Percentiles rank a stretch among this genome's conserved stretches.
Conservation (phyloP, 92 coral and sea anemone species). For the Porites divaricata region DNA sequence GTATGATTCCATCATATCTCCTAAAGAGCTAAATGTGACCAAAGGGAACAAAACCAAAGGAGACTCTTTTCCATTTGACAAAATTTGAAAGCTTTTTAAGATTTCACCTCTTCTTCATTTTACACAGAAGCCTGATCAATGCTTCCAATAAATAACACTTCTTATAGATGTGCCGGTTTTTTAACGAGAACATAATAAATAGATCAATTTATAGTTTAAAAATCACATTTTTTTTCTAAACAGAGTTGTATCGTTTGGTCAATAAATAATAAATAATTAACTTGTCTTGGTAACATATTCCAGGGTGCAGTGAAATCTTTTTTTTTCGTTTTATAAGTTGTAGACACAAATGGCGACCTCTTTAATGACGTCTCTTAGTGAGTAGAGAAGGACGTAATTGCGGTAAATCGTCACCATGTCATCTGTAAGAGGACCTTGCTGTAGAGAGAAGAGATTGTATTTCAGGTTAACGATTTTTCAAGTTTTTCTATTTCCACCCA, state of each 20-base stretch:
- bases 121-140: neutral
- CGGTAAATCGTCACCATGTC: constrained; percentile 38
- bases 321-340: neutral
- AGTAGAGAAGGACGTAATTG: constrained; percentile 16
- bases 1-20: too few species aligned
- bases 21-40: neutral
- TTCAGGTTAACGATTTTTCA: too few species aligned
- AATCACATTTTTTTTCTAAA: neutral
- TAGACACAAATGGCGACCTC: constrained; percentile 9
- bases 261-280: neutral
- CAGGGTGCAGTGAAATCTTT: neutral
- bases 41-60: neutral
- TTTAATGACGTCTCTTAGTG: constrained; percentile 18
- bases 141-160: neutral
- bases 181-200: neutral
- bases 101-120: neutral
- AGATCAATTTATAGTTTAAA: neutral
- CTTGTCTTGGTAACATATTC: neutral
- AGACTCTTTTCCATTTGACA: neutral
- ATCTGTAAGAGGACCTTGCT: constrained; percentile 18
- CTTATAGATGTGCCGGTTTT: too few species aligned
- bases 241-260: neutral
- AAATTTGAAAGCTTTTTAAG: neutral
- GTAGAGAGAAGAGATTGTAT: neutral
- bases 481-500: too few species aligned